A percentile compares a stretch with the other conserved stretches of the same genome.
phyloP scores from a whole-genome alignment of 2,888 invertebrate genomes.

The Noctua pronuba region DNA sequence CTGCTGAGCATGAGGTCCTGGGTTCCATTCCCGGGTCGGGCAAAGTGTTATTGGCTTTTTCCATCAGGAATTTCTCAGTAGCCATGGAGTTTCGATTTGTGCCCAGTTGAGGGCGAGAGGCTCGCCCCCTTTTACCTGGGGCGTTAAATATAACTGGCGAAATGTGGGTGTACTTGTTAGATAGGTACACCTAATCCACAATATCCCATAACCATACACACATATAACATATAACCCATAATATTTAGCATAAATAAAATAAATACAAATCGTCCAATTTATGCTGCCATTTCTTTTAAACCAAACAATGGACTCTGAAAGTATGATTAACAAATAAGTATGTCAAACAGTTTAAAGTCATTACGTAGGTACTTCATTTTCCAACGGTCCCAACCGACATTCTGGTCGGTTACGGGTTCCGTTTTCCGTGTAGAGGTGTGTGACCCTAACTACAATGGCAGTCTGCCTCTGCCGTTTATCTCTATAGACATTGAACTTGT shows the following conservation, averaged over 20 bases:
- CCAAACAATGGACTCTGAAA: conserved; percentile 27
- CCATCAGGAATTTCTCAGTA: too few relatives aligned
- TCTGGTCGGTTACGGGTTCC: conserved; percentile 33
- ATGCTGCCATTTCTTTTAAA: background rate
- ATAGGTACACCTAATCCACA: too few relatives aligned
- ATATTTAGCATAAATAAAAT: background rate
- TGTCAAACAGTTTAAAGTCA: conserved; percentile 32
- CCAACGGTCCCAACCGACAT: conserved; percentile 36
- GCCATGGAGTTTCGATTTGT: too few relatives aligned
- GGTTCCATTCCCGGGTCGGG: too few relatives aligned
- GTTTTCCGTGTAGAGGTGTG: conserved; percentile 49
- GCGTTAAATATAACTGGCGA: too few relatives aligned
- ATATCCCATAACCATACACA: too few relatives aligned
- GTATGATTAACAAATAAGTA: conserved; percentile 41
- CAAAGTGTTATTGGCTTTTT: too few relatives aligned
- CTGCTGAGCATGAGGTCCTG: too few relatives aligned
- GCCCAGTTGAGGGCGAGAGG: too few relatives aligned
- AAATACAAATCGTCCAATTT: background rate
- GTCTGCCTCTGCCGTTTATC: conserved; percentile 23
- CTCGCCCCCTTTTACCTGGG: too few relatives aligned
- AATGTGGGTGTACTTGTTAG: too few relatives aligned
- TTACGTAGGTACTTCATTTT: conserved; percentile 22
- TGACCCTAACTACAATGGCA: conserved; percentile 43
- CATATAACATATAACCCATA: too few relatives aligned
- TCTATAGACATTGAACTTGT: conserved; percentile 73